These are phyloP conservation scores for Ctenomys sociabilis DNA, from an alignment of 2,113 vertebrate species.

Conservation along the genomic window DNA sequence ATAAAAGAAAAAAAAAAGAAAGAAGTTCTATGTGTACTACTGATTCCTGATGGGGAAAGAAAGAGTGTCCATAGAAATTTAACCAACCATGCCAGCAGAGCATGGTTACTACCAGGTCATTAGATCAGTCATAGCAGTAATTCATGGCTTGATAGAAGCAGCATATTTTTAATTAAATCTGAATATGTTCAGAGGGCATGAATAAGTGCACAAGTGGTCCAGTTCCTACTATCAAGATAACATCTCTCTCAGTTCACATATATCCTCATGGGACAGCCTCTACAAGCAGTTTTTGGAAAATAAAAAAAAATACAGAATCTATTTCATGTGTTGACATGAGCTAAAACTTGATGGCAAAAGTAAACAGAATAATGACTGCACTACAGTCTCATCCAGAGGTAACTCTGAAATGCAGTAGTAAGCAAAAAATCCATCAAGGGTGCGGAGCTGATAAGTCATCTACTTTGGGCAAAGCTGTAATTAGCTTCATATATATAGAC, in stretches of 20 bases:
- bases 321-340: not conserved
- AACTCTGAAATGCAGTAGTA: not conserved
- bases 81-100: not conserved
- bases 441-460: not conserved
- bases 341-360: not conserved
- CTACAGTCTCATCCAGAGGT: not conserved
- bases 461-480: not conserved
- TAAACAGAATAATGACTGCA: not conserved
- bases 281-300: not conserved
- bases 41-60: not conserved
- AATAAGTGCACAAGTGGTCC: not conserved
- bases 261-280: not conserved
- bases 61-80: not conserved
- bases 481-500: not conserved
- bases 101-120: not conserved
- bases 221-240: not conserved
- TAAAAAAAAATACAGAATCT: not conserved
- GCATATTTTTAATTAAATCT: slow-evolving; percentile 27
- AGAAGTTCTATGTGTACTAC: not conserved
- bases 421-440: not conserved
- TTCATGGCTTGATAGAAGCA: not conserved
- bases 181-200: not conserved
- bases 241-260: not conserved
- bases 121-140: not conserved
- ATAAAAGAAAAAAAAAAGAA: not conserved